Evolutionary conservation across 2,888 invertebrate genomes (phyloP).

Genomic region (Caenorhabditis wallacei): DNA sequence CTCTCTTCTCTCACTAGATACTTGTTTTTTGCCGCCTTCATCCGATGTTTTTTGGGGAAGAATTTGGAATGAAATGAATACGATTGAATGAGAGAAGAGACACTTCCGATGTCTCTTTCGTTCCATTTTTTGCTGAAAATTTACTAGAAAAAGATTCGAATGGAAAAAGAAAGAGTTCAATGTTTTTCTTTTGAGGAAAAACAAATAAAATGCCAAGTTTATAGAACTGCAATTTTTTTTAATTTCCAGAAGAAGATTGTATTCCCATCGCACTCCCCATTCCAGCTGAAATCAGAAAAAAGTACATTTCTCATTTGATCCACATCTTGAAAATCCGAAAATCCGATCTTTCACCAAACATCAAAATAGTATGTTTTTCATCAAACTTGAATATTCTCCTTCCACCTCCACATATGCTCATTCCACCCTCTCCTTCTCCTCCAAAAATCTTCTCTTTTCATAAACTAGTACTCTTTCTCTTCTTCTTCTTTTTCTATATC

Average conservation of each 20-base stretch:
- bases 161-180: not conserved
- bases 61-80: constrained; percentile 38
- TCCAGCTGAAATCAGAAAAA: too few relatives aligned
- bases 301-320: too few relatives aligned
- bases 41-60: constrained; percentile 30
- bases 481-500: not conserved
- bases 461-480: constrained; percentile 20
- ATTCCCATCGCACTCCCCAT: too few relatives aligned
- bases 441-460: not conserved
- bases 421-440: not conserved
- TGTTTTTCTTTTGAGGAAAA: not conserved
- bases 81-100: constrained; percentile 42
- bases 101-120: constrained; percentile 32
- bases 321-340: too few relatives aligned
- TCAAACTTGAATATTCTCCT: not conserved
- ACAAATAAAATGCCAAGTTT: not conserved
- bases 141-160: constrained; percentile 16
- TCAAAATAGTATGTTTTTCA: not conserved
- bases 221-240: constrained; percentile 1
- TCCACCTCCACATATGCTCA: not conserved
- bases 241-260: not conserved
- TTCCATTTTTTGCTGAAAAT: constrained; percentile 9
- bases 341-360: too few relatives aligned
- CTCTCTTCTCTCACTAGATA: constrained; percentile 23
- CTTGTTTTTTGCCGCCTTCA: constrained; percentile 41